These are phyloP conservation scores for Seriola rivoliana DNA, from an alignment of 2,113 vertebrate species.

Conservation along the genomic window DNA sequence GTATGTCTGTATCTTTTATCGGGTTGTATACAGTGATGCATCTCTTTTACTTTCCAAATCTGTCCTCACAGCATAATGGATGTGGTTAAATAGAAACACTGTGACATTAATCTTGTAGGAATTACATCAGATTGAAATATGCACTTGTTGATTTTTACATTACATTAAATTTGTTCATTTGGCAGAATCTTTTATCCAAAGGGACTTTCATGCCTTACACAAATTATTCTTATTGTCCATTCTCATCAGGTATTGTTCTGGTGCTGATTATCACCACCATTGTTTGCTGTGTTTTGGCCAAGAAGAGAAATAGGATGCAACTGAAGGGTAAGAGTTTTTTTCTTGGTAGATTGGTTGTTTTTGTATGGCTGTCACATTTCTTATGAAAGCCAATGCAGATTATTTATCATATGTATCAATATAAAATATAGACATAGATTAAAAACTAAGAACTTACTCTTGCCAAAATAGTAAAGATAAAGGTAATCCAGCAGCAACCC, in stretches of 20 bases:
- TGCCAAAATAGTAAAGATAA: too few relatives aligned
- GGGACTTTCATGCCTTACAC: too few relatives aligned
- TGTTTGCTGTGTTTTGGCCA: conserved; percentile 39
- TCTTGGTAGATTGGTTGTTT: too few relatives aligned
- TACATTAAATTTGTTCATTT: too few relatives aligned
- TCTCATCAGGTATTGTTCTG: conserved; percentile 60
- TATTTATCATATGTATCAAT: too few relatives aligned
- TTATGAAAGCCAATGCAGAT: too few relatives aligned
- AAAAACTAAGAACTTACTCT: too few relatives aligned
- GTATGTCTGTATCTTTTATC: background rate
- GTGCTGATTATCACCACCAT: conserved; percentile 48
- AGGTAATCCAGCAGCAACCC: too few relatives aligned
- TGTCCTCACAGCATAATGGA: background rate
- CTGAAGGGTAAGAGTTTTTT: conserved; percentile 33
- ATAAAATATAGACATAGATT: too few relatives aligned
- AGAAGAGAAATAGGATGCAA: conserved; percentile 1
- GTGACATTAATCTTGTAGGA: background rate
- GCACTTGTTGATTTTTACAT: background rate
- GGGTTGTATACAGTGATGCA: background rate
- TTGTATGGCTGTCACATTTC: background rate
- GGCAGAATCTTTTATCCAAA: too few relatives aligned
- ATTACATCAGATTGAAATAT: background rate
- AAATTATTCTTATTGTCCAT: background rate
- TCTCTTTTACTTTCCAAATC: background rate
- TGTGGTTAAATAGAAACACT: background rate